These are phyloP conservation scores for Mactra quadrangularis DNA, from an alignment of 1,140 invertebrate species.

Conservation along the genomic window DNA sequence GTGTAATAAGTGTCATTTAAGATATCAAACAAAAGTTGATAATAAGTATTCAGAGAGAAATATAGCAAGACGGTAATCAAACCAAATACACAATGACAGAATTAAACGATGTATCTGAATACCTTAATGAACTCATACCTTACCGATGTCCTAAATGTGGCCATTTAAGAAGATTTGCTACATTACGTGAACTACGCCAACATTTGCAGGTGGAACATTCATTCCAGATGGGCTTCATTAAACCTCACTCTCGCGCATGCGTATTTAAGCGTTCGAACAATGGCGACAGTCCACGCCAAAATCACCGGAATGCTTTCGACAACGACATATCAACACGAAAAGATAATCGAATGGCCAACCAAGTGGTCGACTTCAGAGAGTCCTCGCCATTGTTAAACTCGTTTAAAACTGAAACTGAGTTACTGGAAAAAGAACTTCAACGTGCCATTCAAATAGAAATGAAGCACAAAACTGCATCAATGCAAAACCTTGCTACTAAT, in stretches of 20 bases:
- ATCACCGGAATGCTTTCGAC: neutral
- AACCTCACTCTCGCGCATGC: constrained; percentile 47
- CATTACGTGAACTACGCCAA: constrained; percentile 69
- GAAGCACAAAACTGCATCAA: constrained; percentile 63
- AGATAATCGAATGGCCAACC: neutral
- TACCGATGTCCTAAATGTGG: constrained; percentile 79
- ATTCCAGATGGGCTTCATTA: constrained; percentile 67
- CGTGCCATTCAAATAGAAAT: constrained; percentile 71
- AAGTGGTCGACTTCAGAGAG: neutral
- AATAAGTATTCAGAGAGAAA: no score
- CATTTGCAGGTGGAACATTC: constrained; percentile 77
- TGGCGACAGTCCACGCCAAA: no score
- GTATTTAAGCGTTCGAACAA: constrained; percentile 19
- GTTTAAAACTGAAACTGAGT: constrained; percentile 69
- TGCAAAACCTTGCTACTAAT: constrained; percentile 18
- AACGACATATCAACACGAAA: neutral
- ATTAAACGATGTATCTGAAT: constrained; percentile 50
- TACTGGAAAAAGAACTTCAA: constrained; percentile 70
- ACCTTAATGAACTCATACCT: constrained; percentile 71
- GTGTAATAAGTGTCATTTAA: no score
- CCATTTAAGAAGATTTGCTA: constrained; percentile 67
- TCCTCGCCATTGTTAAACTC: constrained; percentile 68
- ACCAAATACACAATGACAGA: neutral
- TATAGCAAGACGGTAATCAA: no score
- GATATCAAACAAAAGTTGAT: no score